Evolutionary conservation across 2,888 invertebrate genomes (phyloP).

Genomic region (Bhutanitis thaidina): DNA sequence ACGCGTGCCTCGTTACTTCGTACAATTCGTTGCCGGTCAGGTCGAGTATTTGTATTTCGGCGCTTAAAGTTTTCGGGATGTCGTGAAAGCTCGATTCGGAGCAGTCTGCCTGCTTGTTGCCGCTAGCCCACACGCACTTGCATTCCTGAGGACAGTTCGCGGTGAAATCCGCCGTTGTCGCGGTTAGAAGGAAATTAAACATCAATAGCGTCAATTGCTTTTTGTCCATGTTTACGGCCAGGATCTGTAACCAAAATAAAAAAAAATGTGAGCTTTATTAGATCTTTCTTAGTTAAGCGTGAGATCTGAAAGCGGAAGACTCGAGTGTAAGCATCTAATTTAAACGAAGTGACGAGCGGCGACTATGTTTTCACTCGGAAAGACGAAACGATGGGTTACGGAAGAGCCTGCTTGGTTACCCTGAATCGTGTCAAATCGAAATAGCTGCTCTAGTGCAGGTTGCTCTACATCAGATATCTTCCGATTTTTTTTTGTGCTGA

Average conservation of each 20-base stretch:
- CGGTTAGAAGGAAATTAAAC: slow-evolving; percentile 42
- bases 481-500: too few relatives aligned
- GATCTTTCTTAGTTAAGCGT: too few relatives aligned
- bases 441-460: too few relatives aligned
- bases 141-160: slow-evolving; percentile 84
- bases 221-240: slow-evolving; percentile 48
- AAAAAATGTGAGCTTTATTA: too few relatives aligned
- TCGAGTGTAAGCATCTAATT: too few relatives aligned
- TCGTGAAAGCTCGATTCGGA: slow-evolving; percentile 81
- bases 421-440: too few relatives aligned
- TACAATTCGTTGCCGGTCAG: slow-evolving; percentile 85
- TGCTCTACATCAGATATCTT: too few relatives aligned
- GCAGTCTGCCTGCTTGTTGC: slow-evolving; percentile 92
- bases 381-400: too few relatives aligned
- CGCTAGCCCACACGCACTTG: slow-evolving; percentile 91
- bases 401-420: too few relatives aligned
- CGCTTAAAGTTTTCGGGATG: slow-evolving; percentile 86
- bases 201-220: slow-evolving; percentile 36
- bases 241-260: slow-evolving; percentile 57
- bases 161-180: slow-evolving; percentile 72
- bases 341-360: too few relatives aligned
- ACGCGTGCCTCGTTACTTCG: slow-evolving; percentile 83
- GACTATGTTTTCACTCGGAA: too few relatives aligned
- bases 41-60: slow-evolving; percentile 86
- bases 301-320: too few relatives aligned